Conservation (phyloP, 2,113 vertebrate species). For the Montifringilla adamsi region DNA sequence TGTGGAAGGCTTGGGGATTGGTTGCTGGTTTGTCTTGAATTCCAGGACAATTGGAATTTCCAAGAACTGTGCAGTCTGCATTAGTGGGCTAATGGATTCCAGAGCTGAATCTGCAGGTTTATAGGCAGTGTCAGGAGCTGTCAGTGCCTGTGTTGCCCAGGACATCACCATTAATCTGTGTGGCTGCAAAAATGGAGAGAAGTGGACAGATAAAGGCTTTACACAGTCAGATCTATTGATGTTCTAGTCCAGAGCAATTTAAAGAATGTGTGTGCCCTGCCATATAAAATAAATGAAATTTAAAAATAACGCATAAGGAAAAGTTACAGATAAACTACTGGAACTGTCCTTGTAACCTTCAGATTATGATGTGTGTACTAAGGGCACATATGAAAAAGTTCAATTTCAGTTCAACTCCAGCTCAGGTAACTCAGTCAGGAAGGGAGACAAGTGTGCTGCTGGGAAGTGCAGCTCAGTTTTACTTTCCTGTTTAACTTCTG, state of each 20-base stretch:
- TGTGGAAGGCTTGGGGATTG: neutral
- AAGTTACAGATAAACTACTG: neutral
- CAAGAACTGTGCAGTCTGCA: neutral
- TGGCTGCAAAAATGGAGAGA: neutral
- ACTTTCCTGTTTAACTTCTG: neutral
- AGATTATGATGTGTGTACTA: neutral
- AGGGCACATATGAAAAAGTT: neutral
- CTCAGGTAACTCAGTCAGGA: neutral
- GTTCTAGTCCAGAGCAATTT: neutral
- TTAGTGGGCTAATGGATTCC: neutral
- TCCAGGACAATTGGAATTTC: neutral
- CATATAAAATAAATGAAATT: neutral
- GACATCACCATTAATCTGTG: neutral
- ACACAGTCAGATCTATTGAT: neutral
- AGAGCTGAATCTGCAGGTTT: neutral
- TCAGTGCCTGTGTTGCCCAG: neutral
- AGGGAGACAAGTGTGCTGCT: neutral
- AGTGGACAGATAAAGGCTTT: neutral
- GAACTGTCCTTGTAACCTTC: neutral
- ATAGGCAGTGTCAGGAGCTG: neutral
- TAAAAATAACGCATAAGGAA: fast-evolving
- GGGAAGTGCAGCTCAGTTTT: neutral
- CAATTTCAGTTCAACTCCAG: neutral
- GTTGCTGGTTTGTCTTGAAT: neutral
- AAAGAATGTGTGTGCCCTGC: fast-evolving